Base-by-base conservation (phyloP, 2,888 invertebrate species). In the Melinaea marsaeus region DNA sequence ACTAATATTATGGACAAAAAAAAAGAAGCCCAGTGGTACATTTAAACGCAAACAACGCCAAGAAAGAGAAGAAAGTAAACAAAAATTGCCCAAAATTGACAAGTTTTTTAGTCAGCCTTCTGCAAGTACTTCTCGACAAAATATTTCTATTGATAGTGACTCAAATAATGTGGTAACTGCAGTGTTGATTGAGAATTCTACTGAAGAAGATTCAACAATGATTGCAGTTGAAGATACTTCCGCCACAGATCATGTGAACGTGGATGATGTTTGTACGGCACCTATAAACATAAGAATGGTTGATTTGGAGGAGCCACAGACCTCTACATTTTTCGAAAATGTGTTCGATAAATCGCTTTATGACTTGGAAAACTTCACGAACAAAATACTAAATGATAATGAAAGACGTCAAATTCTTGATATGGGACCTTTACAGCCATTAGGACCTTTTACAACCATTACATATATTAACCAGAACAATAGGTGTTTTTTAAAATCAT, bases 311-410 rank as follows among this genome's bases (percentile, higher is more conserved):
- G 11, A 45, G 46, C n/a, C 46, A 47, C 46, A 62, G 62, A 62
- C 58, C 54, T 57, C 64, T 59, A 60, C 60, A 57, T 54, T 54
- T 54, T 57, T 60, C 60, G 57, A 64, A 45, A 46, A 58, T 58
- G 55, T 58, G 58, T 58, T 47, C 55, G 56, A 63, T 54, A 58
- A 63, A 63, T 58, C 55, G 32, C 54, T 55, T 59, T 58, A 58
- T 63, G 63, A 63, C 58, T 58, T 63, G 63, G 63, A 45, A 63
- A 63, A 63, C 63, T 63, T 63, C 63, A 58, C 55, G 63, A 63
- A 58, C 63, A 63, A 63, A 59, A 63, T 63, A 58, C 56, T 58
- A 58, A 63, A 56, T 63, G 63, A 63, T 55, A 58, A 58, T 45
- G 58, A 63, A 58, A 63, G 56, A 63, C 63, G 59, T 63, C 59